Evolutionary conservation across 2,797 vertebrate species (phyloP).

Genomic region (Gambelia wislizenii): DNA sequence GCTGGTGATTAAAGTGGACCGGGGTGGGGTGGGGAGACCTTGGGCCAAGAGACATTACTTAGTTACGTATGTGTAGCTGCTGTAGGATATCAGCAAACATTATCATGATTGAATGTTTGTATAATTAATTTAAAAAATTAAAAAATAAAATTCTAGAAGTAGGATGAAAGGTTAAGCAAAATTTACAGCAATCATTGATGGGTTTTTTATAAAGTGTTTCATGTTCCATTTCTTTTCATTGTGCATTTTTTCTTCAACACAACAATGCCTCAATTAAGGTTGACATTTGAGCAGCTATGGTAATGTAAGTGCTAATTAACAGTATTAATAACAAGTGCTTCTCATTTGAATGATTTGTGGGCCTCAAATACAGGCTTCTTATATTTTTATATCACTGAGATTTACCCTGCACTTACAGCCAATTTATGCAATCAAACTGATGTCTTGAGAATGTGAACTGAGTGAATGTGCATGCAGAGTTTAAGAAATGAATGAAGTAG

Average conservation of each 20-base stretch:
- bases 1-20: no score
- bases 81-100: no score
- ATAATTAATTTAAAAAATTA: no score
- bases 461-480: background rate
- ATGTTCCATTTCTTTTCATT: background rate
- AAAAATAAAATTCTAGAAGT: background rate
- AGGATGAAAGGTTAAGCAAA: background rate
- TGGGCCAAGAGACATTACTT: no score
- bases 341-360: background rate
- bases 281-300: slow-evolving; percentile 11
- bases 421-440: background rate
- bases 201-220: background rate
- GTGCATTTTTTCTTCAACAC: background rate
- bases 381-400: background rate
- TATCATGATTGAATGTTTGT: no score
- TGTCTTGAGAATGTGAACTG: slow-evolving; percentile 3
- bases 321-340: slow-evolving; percentile 4
- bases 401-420: slow-evolving; percentile 17
- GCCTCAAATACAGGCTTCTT: slow-evolving; percentile 15
- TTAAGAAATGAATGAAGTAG: slow-evolving; percentile 1
- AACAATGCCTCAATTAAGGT: slow-evolving; percentile 9
- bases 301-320: slow-evolving; percentile 14
- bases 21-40: no score
- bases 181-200: background rate
- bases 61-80: no score